These are phyloP conservation scores for Gorsachius goisagi DNA, from an alignment of 2,113 vertebrate genomes.

Conservation along the genomic window DNA sequence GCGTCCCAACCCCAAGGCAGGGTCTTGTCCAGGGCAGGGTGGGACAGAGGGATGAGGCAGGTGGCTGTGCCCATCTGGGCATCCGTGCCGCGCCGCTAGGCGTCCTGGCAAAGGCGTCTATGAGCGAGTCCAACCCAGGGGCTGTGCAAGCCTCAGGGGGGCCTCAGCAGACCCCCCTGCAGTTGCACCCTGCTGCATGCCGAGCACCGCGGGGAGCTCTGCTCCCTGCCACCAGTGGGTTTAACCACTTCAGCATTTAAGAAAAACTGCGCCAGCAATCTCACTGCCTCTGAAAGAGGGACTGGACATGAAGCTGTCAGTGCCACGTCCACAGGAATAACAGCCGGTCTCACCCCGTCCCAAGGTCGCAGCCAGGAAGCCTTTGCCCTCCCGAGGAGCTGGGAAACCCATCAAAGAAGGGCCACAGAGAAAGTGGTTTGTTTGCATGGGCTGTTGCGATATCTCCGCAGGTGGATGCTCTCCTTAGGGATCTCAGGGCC, in stretches of 20 bases:
- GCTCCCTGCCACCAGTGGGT: not conserved
- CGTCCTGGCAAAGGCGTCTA: not conserved
- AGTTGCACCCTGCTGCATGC: fast-evolving
- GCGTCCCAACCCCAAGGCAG: not conserved
- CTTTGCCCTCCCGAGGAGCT: not conserved
- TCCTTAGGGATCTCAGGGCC: fast-evolving
- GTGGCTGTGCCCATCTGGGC: fast-evolving
- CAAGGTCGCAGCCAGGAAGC: not conserved
- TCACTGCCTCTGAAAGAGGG: not conserved
- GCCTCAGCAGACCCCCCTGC: not conserved
- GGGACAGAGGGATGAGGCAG: not conserved
- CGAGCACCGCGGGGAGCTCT: fast-evolving
- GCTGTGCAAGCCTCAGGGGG: not conserved
- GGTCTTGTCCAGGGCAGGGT: not conserved
- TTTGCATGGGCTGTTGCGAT: fast-evolving
- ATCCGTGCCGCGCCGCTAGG: fast-evolving
- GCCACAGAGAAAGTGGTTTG: fast-evolving
- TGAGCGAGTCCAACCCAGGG: not conserved
- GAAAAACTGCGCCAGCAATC: not conserved
- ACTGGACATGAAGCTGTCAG: not conserved
- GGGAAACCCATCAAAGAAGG: not conserved
- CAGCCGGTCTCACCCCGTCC: not conserved
- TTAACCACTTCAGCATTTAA: not conserved
- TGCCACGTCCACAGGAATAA: fast-evolving
- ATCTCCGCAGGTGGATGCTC: not conserved